A percentile compares a stretch with the other conserved stretches of the same genome.
Conservation (phyloP, 2,888 invertebrate genomes). For the Auanema freiburgensis region DNA sequence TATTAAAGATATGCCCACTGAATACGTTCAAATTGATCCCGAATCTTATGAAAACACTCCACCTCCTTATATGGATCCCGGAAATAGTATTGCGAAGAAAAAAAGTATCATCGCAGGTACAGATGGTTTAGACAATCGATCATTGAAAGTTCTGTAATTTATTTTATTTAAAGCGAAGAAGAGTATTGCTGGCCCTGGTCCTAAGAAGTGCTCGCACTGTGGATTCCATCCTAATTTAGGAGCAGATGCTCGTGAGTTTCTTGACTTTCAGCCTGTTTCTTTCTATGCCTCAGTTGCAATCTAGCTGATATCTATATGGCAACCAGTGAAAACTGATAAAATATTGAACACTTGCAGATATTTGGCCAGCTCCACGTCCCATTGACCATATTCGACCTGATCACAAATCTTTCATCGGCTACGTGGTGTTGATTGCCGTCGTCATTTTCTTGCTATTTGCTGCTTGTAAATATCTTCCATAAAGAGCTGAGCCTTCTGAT, state of each 20-base stretch:
- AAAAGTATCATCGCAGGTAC: no score
- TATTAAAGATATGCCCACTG: background rate
- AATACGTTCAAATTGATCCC: constrained; percentile 9
- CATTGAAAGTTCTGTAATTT: no score
- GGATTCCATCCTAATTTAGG: background rate
- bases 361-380: constrained; percentile 49
- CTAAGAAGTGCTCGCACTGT: constrained; percentile 3
- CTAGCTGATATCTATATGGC: no score
- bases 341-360: constrained; percentile 16
- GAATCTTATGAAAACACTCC: constrained; percentile 24
- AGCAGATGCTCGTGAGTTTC: no score
- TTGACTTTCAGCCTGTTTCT: no score
- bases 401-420: constrained; percentile 43
- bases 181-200: no score
- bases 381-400: constrained; percentile 44
- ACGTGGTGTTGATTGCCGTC: constrained; percentile 43
- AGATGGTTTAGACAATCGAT: no score
- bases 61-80: constrained; percentile 46
- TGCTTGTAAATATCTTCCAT: constrained; percentile 47
- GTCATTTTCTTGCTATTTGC: constrained; percentile 48
- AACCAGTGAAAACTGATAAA: no score
- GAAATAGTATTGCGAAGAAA: constrained; percentile 34
- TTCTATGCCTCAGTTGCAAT: no score
- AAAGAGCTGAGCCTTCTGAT: constrained; percentile 3
- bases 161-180: no score